Conservation (phyloP, 1,140 invertebrate species). For the Cyclina sinensis region DNA sequence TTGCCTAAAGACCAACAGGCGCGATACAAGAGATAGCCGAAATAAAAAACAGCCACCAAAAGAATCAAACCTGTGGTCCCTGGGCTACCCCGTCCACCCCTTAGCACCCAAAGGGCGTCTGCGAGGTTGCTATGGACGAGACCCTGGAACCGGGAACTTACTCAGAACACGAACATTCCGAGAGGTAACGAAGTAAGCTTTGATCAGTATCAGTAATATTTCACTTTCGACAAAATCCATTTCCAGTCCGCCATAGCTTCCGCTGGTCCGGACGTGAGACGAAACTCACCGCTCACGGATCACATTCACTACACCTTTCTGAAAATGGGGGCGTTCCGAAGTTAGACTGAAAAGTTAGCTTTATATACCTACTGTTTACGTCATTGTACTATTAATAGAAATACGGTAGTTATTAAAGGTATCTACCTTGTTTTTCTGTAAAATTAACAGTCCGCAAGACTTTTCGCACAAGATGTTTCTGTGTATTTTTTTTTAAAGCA, state of each 20-base stretch:
- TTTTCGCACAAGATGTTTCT: no score
- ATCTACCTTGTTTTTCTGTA: neutral
- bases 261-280: constrained; percentile 15
- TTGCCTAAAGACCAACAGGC: constrained; percentile 27
- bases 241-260: constrained; percentile 64
- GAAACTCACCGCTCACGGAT: constrained; percentile 52
- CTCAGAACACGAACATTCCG: constrained; percentile 65
- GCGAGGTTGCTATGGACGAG: constrained; percentile 61
- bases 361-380: constrained; percentile 9
- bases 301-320: constrained; percentile 36
- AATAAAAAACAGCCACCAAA: constrained; percentile 8
- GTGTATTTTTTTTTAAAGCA: no score
- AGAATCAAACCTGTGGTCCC: constrained; percentile 59
- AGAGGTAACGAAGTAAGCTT: constrained; percentile 67
- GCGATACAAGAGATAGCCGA: constrained; percentile 39
- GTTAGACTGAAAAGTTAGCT: neutral
- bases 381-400: neutral
- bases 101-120: constrained; percentile 18
- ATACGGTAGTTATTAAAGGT: neutral
- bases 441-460: no score
- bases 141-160: constrained; percentile 66
- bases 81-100: constrained; percentile 40
- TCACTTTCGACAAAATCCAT: constrained; percentile 61
- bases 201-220: constrained; percentile 22
- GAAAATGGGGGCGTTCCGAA: constrained; percentile 51